These are phyloP conservation scores for Fragariocoptes setiger DNA, from an alignment of 1,140 invertebrate genomes.

Conservation along the genomic window DNA sequence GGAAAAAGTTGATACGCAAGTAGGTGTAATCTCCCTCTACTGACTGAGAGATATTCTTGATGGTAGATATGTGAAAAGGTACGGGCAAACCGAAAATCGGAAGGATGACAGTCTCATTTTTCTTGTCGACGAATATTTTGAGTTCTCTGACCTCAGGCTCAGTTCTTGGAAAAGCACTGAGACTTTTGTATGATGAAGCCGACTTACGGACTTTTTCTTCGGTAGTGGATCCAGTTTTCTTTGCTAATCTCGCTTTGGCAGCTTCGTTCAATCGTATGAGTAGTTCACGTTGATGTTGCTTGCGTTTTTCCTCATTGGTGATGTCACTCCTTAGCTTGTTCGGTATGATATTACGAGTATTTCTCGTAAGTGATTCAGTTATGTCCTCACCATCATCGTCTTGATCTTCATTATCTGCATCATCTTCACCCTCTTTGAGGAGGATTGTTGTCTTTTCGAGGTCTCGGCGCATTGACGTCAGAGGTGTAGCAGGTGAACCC, in stretches of 20 bases:
- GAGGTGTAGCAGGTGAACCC: slow-evolving; percentile 39
- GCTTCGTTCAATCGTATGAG: slow-evolving; percentile 61
- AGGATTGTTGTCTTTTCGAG: slow-evolving; percentile 87
- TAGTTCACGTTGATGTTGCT: slow-evolving; percentile 81
- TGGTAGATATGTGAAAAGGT: slow-evolving; percentile 92
- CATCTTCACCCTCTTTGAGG: slow-evolving; percentile 46
- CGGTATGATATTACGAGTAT: slow-evolving; percentile 2
- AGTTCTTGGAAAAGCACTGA: slow-evolving; percentile 62
- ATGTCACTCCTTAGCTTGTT: slow-evolving; percentile 33
- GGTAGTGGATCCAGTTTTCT: slow-evolving; percentile 39
- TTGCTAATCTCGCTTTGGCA: slow-evolving; percentile 58
- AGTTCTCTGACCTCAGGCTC: slow-evolving; percentile 71
- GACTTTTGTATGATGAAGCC: slow-evolving; percentile 72
- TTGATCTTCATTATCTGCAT: slow-evolving; percentile 34
- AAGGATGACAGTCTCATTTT: slow-evolving; percentile 85
- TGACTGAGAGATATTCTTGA: slow-evolving; percentile 92
- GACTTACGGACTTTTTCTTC: slow-evolving; percentile 62
- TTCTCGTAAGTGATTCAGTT: slow-evolving; percentile 30
- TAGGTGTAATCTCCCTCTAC: slow-evolving; percentile 98
- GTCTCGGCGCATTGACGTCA: slow-evolving; percentile 66
- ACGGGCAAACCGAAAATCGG: slow-evolving; percentile 80
- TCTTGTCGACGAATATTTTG: slow-evolving; percentile 83
- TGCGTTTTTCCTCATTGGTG: slow-evolving; percentile 81
- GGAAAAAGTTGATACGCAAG: slow-evolving; percentile 91
- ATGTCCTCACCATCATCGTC: slow-evolving; percentile 28